Evolutionary conservation across 2,113 vertebrate species (phyloP).

Genomic region (Dasypus novemcinctus): DNA sequence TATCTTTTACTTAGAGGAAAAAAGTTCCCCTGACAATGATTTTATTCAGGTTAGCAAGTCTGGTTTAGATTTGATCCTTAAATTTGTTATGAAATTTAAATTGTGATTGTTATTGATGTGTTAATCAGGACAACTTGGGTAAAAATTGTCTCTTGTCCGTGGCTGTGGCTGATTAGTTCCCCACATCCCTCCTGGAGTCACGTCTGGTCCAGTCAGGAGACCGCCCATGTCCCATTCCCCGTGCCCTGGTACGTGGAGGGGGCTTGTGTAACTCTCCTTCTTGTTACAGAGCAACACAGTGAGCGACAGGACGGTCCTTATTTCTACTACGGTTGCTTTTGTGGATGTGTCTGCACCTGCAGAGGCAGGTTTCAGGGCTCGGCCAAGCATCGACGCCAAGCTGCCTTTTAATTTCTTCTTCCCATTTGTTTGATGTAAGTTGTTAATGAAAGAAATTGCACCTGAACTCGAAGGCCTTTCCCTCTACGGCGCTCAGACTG

Average conservation of each 20-base stretch:
- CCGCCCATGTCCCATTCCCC: background rate
- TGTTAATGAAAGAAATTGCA: background rate
- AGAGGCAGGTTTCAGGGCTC: constrained; percentile 88
- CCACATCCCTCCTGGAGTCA: rapidly evolving
- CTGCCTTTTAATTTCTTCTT: constrained; percentile 95
- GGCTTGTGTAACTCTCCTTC: background rate
- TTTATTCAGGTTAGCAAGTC: background rate
- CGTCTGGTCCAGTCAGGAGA: background rate
- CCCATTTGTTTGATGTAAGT: constrained; percentile 89
- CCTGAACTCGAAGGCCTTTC: background rate
- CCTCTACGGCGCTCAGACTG: background rate
- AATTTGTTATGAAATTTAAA: background rate
- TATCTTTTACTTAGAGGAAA: background rate
- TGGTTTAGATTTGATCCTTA: background rate
- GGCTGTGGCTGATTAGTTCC: background rate
- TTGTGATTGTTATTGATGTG: background rate
- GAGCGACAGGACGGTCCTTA: constrained; percentile 75
- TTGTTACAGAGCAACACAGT: constrained; percentile 76
- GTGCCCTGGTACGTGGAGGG: background rate
- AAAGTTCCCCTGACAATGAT: background rate
- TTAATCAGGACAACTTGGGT: background rate
- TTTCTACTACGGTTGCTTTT: constrained; percentile 89
- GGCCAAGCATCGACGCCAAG: constrained; percentile 89
- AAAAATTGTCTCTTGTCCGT: background rate
- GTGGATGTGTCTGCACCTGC: constrained; percentile 88